Evolutionary conservation across 2,113 vertebrate genomes (phyloP).

Genomic region (Notarius quadriscutis): DNA sequence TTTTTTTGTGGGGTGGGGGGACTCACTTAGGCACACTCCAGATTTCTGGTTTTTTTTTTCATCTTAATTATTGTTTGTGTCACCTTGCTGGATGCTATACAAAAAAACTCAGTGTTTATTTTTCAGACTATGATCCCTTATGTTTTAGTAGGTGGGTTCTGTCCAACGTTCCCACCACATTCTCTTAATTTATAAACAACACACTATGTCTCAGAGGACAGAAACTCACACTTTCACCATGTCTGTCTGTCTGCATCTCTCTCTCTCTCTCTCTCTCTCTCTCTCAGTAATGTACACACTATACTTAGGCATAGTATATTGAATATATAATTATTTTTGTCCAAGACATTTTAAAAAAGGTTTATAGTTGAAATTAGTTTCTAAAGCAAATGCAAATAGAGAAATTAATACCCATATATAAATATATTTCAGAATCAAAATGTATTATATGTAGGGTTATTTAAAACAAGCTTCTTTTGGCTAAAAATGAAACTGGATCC

Average conservation of each 20-base stretch:
- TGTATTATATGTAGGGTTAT: background rate
- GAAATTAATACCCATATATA: background rate
- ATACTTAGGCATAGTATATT: background rate
- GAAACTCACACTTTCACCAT: background rate
- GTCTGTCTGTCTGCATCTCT: too few relatives aligned
- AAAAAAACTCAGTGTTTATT: background rate
- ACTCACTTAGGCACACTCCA: too few relatives aligned
- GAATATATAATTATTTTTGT: background rate
- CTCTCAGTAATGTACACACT: background rate
- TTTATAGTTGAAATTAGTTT: background rate
- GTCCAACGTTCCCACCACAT: background rate
- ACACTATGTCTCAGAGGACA: conserved; percentile 7
- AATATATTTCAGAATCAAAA: background rate
- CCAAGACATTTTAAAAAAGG: background rate
- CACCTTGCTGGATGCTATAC: background rate
- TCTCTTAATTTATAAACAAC: conserved; percentile 11
- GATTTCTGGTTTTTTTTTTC: too few relatives aligned
- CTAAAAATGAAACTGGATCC: background rate
- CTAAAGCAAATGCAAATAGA: background rate
- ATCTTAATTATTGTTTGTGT: too few relatives aligned
- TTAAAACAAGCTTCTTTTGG: background rate
- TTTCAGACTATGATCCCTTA: conserved; percentile 15
- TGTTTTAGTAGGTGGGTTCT: background rate
- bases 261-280: too few relatives aligned
- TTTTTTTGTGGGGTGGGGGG: too few relatives aligned